Conservation (phyloP, 2,113 vertebrate genomes). For the Illadopsis cleaveri region DNA sequence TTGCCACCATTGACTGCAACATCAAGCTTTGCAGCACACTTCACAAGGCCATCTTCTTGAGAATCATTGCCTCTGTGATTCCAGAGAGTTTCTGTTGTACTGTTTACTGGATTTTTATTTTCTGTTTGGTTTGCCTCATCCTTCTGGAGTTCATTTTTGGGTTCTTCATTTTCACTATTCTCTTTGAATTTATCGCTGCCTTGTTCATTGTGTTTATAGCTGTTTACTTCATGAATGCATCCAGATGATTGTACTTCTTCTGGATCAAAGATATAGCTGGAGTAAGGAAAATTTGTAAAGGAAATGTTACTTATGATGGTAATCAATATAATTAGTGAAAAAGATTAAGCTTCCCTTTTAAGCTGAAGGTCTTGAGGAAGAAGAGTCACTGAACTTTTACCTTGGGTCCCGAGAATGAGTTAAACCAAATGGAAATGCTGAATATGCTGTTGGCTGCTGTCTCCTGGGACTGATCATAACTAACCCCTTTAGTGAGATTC, state of each 20-base stretch:
- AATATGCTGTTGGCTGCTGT: neutral
- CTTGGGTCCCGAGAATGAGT: neutral
- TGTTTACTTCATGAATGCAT: constrained; percentile 66
- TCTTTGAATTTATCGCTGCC: constrained; percentile 27
- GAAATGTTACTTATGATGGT: neutral
- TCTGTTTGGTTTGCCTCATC: neutral
- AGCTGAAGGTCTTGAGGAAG: neutral
- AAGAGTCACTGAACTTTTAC: neutral
- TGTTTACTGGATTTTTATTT: neutral
- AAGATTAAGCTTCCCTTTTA: neutral
- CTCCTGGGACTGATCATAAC: fast-evolving
- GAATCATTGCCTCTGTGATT: neutral
- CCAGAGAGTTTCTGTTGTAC: neutral
- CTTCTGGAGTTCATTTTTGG: neutral
- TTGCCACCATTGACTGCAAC: constrained; percentile 42
- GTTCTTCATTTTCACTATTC: neutral
- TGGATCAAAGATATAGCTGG: constrained; percentile 76
- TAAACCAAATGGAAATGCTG: neutral
- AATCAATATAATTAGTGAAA: neutral
- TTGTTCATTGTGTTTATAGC: constrained; percentile 52
- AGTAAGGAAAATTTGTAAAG: neutral
- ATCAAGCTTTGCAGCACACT: neutral
- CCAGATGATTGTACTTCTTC: constrained; percentile 63
- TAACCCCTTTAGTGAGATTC: neutral
- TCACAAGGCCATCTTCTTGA: neutral